A percentile compares a stretch with the other conserved stretches of the same genome.
These are phyloP conservation scores for Caerostris darwini DNA, from an alignment of 1,140 invertebrate genomes.

Conservation along the genomic window DNA sequence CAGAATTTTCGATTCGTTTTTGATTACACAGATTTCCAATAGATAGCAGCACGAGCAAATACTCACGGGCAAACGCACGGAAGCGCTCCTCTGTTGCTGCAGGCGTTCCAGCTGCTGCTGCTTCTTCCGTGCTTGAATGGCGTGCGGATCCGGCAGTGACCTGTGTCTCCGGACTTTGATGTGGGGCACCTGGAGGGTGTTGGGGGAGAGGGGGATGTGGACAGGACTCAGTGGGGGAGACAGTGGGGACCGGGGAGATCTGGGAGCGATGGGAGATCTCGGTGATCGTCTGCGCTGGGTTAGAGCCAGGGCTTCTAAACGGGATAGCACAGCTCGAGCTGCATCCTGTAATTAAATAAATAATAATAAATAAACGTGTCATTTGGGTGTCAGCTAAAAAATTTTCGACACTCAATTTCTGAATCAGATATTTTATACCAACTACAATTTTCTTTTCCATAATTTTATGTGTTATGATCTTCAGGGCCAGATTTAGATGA, in stretches of 20 bases:
- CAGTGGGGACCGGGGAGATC: background rate
- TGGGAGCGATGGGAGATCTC: background rate
- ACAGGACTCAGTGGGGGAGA: conserved; percentile 57
- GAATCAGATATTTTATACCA: too few species aligned
- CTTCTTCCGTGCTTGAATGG: conserved; percentile 66
- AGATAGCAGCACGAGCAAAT: conserved; percentile 35
- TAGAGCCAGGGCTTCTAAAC: conserved; percentile 66
- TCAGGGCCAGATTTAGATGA: too few species aligned
- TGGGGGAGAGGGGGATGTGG: conserved; percentile 36
- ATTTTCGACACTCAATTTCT: too few species aligned
- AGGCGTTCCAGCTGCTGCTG: conserved; percentile 26
- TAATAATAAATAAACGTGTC: background rate
- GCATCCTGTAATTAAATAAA: conserved; percentile 57
- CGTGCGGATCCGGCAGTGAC: conserved; percentile 78
- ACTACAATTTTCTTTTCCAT: too few species aligned
- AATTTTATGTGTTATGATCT: too few species aligned
- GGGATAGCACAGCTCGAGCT: conserved; percentile 60
- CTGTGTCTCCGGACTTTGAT: conserved; percentile 77
- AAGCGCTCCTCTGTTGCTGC: conserved; percentile 78
- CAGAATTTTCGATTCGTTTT: background rate
- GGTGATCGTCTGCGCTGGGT: conserved; percentile 53
- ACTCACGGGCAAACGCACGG: conserved; percentile 78
- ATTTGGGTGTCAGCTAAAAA: too few species aligned
- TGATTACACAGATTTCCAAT: background rate
- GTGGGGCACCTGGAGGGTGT: conserved; percentile 73